Evolutionary conservation across 1,140 invertebrate species (phyloP).

Genomic region (Rhopalosiphum padi): DNA sequence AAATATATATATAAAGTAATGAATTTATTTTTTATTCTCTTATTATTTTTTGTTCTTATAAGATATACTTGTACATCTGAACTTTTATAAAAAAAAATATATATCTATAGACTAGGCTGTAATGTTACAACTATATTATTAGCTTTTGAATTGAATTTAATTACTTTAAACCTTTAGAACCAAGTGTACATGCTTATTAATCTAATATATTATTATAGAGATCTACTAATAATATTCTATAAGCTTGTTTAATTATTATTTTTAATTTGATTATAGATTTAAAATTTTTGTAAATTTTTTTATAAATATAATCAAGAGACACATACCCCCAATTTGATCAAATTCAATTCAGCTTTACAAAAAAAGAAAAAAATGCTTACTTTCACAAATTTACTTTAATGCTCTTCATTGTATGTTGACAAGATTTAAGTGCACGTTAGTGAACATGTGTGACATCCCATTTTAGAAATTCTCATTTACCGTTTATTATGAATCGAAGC

Average conservation of each 20-base stretch:
- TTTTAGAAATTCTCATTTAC: constrained; percentile 37
- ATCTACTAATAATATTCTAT: not conserved
- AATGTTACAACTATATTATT: not conserved
- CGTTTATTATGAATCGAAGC: constrained; percentile 39
- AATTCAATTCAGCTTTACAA: not conserved
- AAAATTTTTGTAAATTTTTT: not conserved
- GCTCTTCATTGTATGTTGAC: not conserved
- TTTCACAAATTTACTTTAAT: not conserved
- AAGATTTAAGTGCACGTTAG: constrained; percentile 19
- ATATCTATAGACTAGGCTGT: not conserved
- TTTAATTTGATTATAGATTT: not conserved
- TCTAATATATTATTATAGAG: not conserved
- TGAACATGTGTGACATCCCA: constrained; percentile 30
- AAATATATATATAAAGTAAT: too few species aligned
- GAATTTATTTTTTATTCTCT: not conserved
- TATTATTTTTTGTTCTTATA: not conserved
- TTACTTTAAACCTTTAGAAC: not conserved
- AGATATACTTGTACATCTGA: not conserved
- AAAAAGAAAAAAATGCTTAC: not conserved
- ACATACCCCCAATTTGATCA: not conserved
- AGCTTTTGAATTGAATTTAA: not conserved
- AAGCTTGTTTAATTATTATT: not conserved
- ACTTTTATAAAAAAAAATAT: not conserved
- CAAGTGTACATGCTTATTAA: not conserved
- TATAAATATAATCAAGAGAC: not conserved